These are phyloP conservation scores for Carposina sasakii DNA, from an alignment of 1,140 invertebrate species.

Conservation along the genomic window DNA sequence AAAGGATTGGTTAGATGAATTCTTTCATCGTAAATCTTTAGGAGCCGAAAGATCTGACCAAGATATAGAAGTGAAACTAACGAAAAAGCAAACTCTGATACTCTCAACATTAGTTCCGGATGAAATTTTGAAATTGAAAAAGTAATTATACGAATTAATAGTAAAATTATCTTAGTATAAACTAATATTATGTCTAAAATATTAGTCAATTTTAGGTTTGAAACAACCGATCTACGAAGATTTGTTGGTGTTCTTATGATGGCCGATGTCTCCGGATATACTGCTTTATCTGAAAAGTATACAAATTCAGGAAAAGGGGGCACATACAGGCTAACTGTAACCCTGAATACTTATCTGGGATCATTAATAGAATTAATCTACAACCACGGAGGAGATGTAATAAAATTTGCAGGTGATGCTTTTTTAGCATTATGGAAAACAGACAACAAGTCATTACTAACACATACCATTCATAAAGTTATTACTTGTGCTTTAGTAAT, in stretches of 20 bases:
- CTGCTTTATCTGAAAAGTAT: slow-evolving; percentile 78
- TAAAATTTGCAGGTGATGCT: slow-evolving; percentile 81
- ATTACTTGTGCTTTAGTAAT: slow-evolving; percentile 78
- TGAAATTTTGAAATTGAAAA: slow-evolving; percentile 53
- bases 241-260: slow-evolving; percentile 77
- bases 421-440: slow-evolving; percentile 79
- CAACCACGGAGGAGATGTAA: slow-evolving; percentile 77
- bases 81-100: slow-evolving; percentile 54
- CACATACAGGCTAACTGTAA: slow-evolving; percentile 77
- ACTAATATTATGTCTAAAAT: background rate
- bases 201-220: slow-evolving; percentile 39
- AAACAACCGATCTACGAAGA: slow-evolving; percentile 33
- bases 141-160: slow-evolving; percentile 28
- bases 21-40: slow-evolving; percentile 43
- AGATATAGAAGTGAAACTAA: slow-evolving; percentile 52
- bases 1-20: slow-evolving; percentile 50
- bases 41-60: slow-evolving; percentile 36
- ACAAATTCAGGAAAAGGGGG: slow-evolving; percentile 76
- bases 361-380: slow-evolving; percentile 79
- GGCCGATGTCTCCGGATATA: slow-evolving; percentile 79
- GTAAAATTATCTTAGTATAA: background rate
- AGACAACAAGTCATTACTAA: slow-evolving; percentile 69
- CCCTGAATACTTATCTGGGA: slow-evolving; percentile 78
- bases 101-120: slow-evolving; percentile 59
- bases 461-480: slow-evolving; percentile 74